Evolutionary conservation across 2,888 invertebrate species (phyloP).

Genomic region (Glaucopsyche alexis): DNA sequence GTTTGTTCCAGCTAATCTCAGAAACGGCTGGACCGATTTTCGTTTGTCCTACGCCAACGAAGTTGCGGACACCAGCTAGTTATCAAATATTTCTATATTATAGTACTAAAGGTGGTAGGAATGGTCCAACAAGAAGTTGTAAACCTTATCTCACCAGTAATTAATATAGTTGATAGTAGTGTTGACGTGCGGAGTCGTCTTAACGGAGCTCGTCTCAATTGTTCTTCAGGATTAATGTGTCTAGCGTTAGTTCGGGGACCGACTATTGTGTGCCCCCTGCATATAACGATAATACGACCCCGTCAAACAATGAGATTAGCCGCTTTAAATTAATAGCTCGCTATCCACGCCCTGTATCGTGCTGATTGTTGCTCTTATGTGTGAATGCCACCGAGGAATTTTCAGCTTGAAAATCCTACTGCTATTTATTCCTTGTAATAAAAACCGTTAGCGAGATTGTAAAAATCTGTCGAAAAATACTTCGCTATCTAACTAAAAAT

Average conservation of each 20-base stretch:
- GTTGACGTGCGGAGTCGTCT: conserved; percentile 21
- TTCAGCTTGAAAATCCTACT: neutral
- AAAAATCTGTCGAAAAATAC: too few species aligned
- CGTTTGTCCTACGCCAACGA: too few species aligned
- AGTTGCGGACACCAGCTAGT: too few species aligned
- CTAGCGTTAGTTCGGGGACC: conserved; percentile 47
- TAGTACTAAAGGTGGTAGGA: too few species aligned
- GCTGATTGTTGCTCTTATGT: neutral
- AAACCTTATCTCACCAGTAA: neutral
- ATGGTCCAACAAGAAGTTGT: too few species aligned
- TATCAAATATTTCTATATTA: too few species aligned
- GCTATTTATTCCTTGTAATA: too few species aligned
- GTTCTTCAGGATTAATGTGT: conserved; percentile 63
- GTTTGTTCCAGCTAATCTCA: too few species aligned
- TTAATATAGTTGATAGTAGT: conserved; percentile 14
- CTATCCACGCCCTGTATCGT: conserved; percentile 7
- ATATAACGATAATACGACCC: conserved; percentile 35
- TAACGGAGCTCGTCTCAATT: conserved; percentile 51
- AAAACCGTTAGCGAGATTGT: too few species aligned
- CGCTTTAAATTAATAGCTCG: conserved; percentile 24
- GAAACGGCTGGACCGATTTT: too few species aligned
- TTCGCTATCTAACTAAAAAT: too few species aligned
- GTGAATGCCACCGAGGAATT: neutral
- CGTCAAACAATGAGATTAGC: conserved; percentile 29
- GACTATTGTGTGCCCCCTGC: conserved; percentile 45